A percentile compares a stretch with the other conserved stretches of the same genome.
Conservation (phyloP, 2,113 vertebrate species). For the Oostethus manadensis region DNA sequence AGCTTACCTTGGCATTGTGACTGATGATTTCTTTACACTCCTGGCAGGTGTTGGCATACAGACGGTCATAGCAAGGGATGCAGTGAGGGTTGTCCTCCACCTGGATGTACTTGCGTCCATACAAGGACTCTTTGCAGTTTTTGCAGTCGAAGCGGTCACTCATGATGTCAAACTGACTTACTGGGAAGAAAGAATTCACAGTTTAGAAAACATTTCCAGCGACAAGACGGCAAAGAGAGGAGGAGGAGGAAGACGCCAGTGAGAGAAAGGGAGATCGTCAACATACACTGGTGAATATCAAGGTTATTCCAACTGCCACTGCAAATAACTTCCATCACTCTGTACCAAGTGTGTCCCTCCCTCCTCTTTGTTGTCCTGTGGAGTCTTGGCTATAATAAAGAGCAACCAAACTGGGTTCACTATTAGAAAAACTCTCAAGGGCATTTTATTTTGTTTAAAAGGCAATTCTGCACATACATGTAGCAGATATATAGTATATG, state of each 20-base stretch:
- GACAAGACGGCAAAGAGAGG: conserved; percentile 9
- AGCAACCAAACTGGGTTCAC: conserved; percentile 28
- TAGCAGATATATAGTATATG: no score
- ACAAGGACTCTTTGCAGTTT: conserved; percentile 88
- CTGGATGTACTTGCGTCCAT: conserved; percentile 91
- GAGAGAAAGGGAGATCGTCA: conserved; percentile 3
- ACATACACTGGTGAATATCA: no score
- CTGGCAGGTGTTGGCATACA: conserved; percentile 88
- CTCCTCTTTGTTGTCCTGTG: conserved; percentile 19
- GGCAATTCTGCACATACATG: neutral
- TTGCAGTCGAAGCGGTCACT: conserved; percentile 85
- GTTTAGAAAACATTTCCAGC: conserved; percentile 8
- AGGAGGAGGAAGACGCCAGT: conserved; percentile 22
- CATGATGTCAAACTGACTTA: conserved; percentile 71
- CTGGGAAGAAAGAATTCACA: conserved; percentile 25
- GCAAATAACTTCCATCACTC: neutral
- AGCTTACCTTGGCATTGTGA: conserved; percentile 84
- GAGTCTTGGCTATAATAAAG: conserved; percentile 27
- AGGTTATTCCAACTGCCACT: no score
- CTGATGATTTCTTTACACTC: conserved; percentile 89
- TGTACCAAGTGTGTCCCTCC: no score
- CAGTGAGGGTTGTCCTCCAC: conserved; percentile 85
- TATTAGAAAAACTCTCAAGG: conserved; percentile 25
- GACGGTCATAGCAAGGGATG: conserved; percentile 87
- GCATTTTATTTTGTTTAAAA: neutral